Evolutionary conservation across 1,140 invertebrate genomes (phyloP), one percentile per base, ranked within the genome.

Genomic region (Penaeus chinensis): DNA sequence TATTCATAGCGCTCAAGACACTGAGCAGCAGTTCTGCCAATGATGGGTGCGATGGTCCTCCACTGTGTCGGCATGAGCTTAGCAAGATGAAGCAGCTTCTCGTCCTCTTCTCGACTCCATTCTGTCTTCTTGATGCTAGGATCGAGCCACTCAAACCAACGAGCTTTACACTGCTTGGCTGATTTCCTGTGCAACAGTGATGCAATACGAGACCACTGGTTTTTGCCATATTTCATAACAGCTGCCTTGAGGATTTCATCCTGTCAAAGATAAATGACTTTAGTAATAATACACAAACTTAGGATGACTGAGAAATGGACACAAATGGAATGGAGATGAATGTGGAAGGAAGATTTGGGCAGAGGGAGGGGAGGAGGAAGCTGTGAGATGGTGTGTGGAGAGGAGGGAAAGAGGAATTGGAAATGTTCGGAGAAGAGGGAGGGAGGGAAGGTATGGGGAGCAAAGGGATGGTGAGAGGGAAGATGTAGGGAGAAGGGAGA

Each of bases 171-270:
- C 92, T 99, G 99, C 93, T 99, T 99, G 0, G 99, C 98, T 5
- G 99, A 99, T 93, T 99, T 99, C 90, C 99, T 94, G 92, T 99
- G 99, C 8, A 99, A 93, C 60, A 99, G 92, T 0, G 99, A 99
- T 47, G 99, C 99, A 93, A 99, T 99, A 91, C 99, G 95, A 85
- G 98, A 98, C 99, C 99, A 99, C 92, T 99, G 99, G 92, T 99
- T 99, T 95, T 99, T 99, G 80, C 99, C 99, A 97, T 99, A 99
- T 96, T 99, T 99, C 99, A 99, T 99, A 78, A 99, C 99, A 92
- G 99, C 99, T 77, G 99, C 99, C 94, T 99, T 99, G 47, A 99
- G 94, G 91, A 99, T 99, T 94, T 99, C 99, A 99, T 99, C 99
- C 98, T 99, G 90, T 80, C 91, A 90, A 47, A 74, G 16, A 24